Evolutionary conservation across 2,797 vertebrate species (phyloP), one percentile per base, ranked within the genome.

Genomic region (Podarcis lilfordi): DNA sequence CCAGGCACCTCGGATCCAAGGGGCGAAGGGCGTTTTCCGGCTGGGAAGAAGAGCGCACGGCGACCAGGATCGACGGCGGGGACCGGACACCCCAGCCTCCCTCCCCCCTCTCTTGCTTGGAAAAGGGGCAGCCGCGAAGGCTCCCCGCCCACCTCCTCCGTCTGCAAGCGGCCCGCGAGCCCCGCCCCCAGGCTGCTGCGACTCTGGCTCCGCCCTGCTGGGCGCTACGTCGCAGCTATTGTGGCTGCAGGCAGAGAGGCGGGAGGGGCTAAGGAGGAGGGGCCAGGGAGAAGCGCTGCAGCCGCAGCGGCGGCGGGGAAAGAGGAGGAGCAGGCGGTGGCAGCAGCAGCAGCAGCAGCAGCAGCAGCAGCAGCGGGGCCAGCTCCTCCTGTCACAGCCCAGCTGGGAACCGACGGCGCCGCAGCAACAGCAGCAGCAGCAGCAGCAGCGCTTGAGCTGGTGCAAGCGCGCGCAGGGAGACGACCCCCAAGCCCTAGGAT

Each of bases 351-450:
- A 19, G n/a, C 40, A 40, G 40, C 37, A 40, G 32, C 32, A 40
- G 32, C 32, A 32, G 37, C 40, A 4, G 55, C 55, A 25, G n/a
- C 79, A 5, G 10, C 80, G 92, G 95, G 77, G 91, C 95, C 84
- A 92, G 94, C 90, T 92, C 92, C 93, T 92, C 94, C 94, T 95
- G 95, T 94, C 95, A 93, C 94, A 80, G 72, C 79, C 45, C 84
- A 82, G 79, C 88, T 69, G 61, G 88, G 72, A 77, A 72, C 76
- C 45, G 81, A 25, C 68, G 25, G 9, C 68, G 69, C 84, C 35
- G 43, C 25, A 8, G 75, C 75, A 19, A 19, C 75, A 27, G 75
- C 43, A 23, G n/a, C 2, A n/a, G 77, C 75, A 27, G 75, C 43
- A 23, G n/a, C 2, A n/a, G 77, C 77, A n/a, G 75, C 93, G 90